Percentiles rank a stretch among this genome's conserved stretches.
Conservation (phyloP, 92 coral and sea anemone genomes). For the Porites divaricata region DNA sequence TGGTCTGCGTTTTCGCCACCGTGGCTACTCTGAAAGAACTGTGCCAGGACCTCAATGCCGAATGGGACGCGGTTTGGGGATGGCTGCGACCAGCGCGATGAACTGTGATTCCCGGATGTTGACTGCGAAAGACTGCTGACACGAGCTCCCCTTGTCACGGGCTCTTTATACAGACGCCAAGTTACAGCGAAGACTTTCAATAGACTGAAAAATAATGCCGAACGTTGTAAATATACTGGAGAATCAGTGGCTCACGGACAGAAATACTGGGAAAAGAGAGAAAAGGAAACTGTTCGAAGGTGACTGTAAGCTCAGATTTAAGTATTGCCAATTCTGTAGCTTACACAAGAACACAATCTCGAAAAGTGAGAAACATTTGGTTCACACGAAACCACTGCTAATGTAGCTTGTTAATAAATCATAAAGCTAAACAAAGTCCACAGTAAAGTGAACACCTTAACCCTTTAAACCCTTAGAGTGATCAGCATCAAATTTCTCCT, state of each 20-base stretch:
- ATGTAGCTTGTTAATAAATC: too few relatives aligned
- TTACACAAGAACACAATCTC: too few relatives aligned
- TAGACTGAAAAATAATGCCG: not conserved
- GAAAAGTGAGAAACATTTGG: too few relatives aligned
- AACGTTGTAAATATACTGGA: not conserved
- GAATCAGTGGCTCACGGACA: not conserved
- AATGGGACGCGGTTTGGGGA: slow-evolving; percentile 45
- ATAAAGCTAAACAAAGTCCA: too few relatives aligned
- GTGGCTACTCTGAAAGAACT: slow-evolving; percentile 35
- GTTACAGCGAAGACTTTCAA: not conserved
- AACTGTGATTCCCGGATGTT: slow-evolving; percentile 10
- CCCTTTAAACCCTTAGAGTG: too few relatives aligned
- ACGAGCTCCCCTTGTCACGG: not conserved
- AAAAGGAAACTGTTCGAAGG: not conserved
- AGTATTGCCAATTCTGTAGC: not conserved
- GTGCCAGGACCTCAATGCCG: slow-evolving; percentile 34
- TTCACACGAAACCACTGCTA: too few relatives aligned
- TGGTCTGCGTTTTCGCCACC: slow-evolving; percentile 32
- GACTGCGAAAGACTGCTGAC: not conserved
- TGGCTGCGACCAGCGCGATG: slow-evolving; percentile 49
- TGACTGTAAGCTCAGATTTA: not conserved
- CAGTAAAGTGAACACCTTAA: too few relatives aligned
- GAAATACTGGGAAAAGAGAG: not conserved
- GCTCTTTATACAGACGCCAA: not conserved
- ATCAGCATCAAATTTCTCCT: too few relatives aligned